Evolutionary conservation across 2,113 vertebrate species (phyloP).

Genomic region (Ia io): DNA sequence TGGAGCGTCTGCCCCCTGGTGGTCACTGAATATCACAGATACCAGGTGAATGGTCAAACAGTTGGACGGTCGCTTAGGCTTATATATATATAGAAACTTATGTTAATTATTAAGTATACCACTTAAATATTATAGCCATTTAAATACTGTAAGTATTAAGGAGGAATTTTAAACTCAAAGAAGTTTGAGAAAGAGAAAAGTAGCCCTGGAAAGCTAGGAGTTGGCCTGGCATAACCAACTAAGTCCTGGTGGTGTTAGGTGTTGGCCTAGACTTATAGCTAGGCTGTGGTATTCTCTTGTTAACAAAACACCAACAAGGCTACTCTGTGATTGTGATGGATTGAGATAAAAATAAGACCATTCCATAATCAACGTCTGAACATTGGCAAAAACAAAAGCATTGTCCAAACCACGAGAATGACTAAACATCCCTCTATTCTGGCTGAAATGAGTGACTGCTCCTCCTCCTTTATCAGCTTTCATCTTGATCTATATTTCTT

Average conservation of each 20-base stretch:
- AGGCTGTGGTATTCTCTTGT: neutral
- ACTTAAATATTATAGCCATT: slow-evolving; percentile 22
- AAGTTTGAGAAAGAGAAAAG: slow-evolving; percentile 40
- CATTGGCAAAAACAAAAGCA: slow-evolving; percentile 13
- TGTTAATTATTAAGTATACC: neutral
- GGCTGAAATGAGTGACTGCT: neutral
- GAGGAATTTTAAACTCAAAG: slow-evolving; percentile 27
- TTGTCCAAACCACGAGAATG: neutral
- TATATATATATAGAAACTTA: neutral
- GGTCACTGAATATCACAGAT: no score
- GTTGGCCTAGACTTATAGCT: neutral
- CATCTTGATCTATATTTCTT: neutral
- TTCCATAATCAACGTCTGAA: neutral
- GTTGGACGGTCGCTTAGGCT: no score
- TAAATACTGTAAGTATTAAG: slow-evolving; percentile 31
- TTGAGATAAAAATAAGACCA: neutral
- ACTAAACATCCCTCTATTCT: neutral
- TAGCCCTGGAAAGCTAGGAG: neutral
- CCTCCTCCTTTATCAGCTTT: neutral
- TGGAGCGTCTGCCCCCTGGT: no score
- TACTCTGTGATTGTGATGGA: neutral
- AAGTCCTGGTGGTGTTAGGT: neutral
- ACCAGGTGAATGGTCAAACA: no score
- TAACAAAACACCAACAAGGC: slow-evolving; percentile 9
- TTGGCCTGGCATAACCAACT: neutral